phyloP scores from a whole-genome alignment of 2,797 vertebrate species.

The Loris lydekkerianus region DNA sequence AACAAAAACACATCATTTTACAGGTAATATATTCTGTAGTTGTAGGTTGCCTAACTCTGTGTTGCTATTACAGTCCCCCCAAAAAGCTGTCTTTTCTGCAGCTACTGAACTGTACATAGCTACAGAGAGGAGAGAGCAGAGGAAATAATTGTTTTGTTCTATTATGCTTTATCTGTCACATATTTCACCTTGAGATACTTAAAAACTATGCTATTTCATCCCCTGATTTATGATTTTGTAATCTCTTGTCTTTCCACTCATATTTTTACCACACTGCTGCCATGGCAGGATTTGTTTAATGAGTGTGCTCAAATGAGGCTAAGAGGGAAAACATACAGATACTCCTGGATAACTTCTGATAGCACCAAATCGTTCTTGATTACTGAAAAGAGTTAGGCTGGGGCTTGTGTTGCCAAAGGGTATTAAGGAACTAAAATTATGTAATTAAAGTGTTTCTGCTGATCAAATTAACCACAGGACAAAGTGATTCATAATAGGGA shows the following conservation, averaged over 20 bases:
- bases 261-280: constrained; percentile 13
- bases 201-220: not conserved
- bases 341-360: constrained; percentile 61
- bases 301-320: constrained; percentile 55
- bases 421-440: constrained; percentile 23
- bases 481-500: not conserved
- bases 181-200: not conserved
- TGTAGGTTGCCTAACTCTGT: not conserved
- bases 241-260: constrained; percentile 58
- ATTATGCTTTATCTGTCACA: not conserved
- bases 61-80: not conserved
- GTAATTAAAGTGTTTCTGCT: constrained; percentile 58
- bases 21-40: not conserved
- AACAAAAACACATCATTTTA: not conserved
- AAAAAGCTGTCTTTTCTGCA: not conserved
- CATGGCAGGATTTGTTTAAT: constrained; percentile 32
- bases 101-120: not conserved
- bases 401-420: constrained; percentile 31
- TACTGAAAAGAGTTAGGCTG: constrained; percentile 36
- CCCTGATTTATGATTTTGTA: constrained; percentile 60
- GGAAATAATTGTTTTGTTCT: not conserved
- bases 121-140: not conserved
- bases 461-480: constrained; percentile 34
- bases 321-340: constrained; percentile 63
- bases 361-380: constrained; percentile 47